Base-by-base conservation (phyloP, 2,888 invertebrate genomes). In the Chrysolina americana region DNA sequence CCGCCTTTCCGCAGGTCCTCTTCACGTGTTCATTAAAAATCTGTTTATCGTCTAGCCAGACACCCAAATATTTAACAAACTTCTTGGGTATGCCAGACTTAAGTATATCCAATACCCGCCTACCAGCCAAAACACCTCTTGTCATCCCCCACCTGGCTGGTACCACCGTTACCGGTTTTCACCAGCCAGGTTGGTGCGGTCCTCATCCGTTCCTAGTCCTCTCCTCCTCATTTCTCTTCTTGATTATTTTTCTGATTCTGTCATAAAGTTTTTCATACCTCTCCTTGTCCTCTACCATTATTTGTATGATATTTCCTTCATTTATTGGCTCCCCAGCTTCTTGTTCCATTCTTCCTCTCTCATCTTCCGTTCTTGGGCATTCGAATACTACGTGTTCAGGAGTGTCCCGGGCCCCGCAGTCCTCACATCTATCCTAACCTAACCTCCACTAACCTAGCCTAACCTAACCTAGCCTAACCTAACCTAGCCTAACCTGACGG, bases 321-420 rank as follows among this genome's bases (percentile, higher is more conserved):
- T 11, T 19, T n/a, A 44, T 41, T 36, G 5, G 3, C 13, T 23
- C n/a, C 4, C 28, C 63, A 10, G 17, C 6, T 1, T 63, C 63
- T 2, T 13, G 23, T 28, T n/a, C 36, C 28, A 63, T 41, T 11
- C 19, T 19, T 5, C 1, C 6, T 48, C 71, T 68, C 28, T 41
- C 19, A 9, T 13, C 9, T 56, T 28, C 19, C 69, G 69, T 72
- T 44, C 62, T 59, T 1, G 53, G 17, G 48, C 76, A 76, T 41
- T 66, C 62, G n/a, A 75, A 73, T 15, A 76, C 11, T 0, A 70
- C 70, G n/a, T 75, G 73, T 23, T 73, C 23, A 5, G 73, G 36
- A 3, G 68, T 73, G 41, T 77, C 73, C 13, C 13, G 44, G 28
- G 50, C 21, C 10, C 48, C 64, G 53, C 73, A 77, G 44, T 71